A percentile compares a stretch with the other conserved stretches of the same genome.
phyloP scores from a whole-genome alignment of 1,140 invertebrate genomes.

The Centruroides sculpturatus region DNA sequence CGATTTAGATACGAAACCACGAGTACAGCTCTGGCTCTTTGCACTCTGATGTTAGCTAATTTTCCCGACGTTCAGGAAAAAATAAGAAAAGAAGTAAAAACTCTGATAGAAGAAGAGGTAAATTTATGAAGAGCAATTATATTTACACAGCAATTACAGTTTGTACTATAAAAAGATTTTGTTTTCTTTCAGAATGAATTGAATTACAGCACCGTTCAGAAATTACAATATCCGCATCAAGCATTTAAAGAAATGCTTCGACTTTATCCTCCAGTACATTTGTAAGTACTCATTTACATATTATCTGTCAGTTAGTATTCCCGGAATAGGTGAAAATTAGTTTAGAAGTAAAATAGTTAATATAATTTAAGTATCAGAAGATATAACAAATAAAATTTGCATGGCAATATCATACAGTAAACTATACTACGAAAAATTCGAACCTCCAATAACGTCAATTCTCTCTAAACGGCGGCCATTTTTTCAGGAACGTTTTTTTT shows the following conservation, averaged over 20 bases:
- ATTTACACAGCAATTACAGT: background rate
- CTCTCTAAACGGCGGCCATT: too few relatives aligned
- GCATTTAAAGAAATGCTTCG: background rate
- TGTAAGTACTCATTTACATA: background rate
- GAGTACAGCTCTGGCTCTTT: constrained; percentile 25
- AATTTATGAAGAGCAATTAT: background rate
- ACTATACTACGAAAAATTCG: too few relatives aligned
- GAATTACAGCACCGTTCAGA: background rate
- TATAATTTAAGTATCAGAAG: too few relatives aligned
- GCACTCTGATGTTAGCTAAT: constrained; percentile 27
- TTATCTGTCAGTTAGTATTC: too few relatives aligned
- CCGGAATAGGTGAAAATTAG: too few relatives aligned
- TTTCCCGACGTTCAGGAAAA: constrained; percentile 30
- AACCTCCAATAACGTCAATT: too few relatives aligned
- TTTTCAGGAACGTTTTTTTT: too few relatives aligned
- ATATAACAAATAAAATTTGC: too few relatives aligned
- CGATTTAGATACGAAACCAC: constrained; percentile 31
- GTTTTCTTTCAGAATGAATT: background rate
- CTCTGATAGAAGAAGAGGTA: constrained; percentile 8
- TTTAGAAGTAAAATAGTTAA: too few relatives aligned
- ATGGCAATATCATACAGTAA: too few relatives aligned
- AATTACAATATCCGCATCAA: background rate
- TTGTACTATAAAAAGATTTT: background rate
- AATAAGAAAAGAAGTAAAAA: constrained; percentile 26
- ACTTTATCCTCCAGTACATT: background rate